Conservation (phyloP, 2,888 invertebrate species). For the Allygus modestus region DNA sequence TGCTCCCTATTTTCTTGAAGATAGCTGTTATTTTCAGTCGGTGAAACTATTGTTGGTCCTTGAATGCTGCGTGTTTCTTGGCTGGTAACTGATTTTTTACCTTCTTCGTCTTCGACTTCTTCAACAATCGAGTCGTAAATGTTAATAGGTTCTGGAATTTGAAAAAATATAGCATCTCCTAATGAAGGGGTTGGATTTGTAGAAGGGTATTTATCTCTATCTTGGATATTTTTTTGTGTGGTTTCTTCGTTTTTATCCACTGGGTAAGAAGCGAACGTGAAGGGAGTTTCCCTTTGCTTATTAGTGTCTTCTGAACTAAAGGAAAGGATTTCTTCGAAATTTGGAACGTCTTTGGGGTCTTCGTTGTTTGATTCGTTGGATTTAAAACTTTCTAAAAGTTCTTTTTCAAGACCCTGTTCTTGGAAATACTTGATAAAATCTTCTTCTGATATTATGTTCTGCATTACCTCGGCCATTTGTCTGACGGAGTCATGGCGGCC, state of each 20-base stretch:
- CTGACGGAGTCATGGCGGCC: slow-evolving; percentile 52
- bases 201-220: slow-evolving; percentile 59
- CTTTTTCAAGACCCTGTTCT: slow-evolving; percentile 47
- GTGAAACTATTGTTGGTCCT: slow-evolving; percentile 41
- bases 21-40: slow-evolving; percentile 27
- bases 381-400: slow-evolving; percentile 34
- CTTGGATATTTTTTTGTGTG: slow-evolving; percentile 37
- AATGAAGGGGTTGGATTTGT: slow-evolving; percentile 65
- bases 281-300: slow-evolving; percentile 21
- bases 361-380: slow-evolving; percentile 36
- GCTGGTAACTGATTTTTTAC: slow-evolving; percentile 31
- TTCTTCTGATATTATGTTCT: slow-evolving; percentile 62
- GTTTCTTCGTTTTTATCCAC: slow-evolving; percentile 31
- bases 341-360: slow-evolving; percentile 34
- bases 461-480: slow-evolving; percentile 31
- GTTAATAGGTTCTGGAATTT: slow-evolving; percentile 63
- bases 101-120: slow-evolving; percentile 7
- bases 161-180: slow-evolving; percentile 63
- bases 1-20: slow-evolving; percentile 1
- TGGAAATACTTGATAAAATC: slow-evolving; percentile 63
- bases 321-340: slow-evolving; percentile 56
- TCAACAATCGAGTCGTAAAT: slow-evolving; percentile 50
- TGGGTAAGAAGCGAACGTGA: slow-evolving; percentile 52
- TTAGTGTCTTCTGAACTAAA: slow-evolving; percentile 53
- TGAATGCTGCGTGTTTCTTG: slow-evolving; percentile 62